These are phyloP conservation scores for Smutsia gigantea DNA, from an alignment of 2,797 vertebrate species.

Conservation along the genomic window DNA sequence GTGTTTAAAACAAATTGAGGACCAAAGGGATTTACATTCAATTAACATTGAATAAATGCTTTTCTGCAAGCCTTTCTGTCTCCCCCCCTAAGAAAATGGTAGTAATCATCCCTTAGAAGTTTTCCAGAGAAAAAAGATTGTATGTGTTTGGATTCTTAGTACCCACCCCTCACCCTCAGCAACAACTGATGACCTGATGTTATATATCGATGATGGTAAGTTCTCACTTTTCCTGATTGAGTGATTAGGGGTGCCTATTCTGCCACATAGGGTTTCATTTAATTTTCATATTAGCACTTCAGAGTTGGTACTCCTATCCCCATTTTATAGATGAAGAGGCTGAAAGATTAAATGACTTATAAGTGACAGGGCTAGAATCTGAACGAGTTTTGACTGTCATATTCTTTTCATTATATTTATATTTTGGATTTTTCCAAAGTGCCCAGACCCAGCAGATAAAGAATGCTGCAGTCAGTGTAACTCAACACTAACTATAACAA, in stretches of 20 bases:
- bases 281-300: neutral
- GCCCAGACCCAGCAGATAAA: neutral
- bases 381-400: neutral
- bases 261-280: neutral
- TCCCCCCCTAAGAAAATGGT: neutral
- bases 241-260: neutral
- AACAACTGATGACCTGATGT: neutral
- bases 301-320: neutral
- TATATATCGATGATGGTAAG: neutral
- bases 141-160: neutral
- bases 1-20: neutral
- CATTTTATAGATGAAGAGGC: slow-evolving; percentile 19
- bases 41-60: neutral
- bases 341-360: slow-evolving; percentile 37
- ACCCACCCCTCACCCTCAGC: neutral
- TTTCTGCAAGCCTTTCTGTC: neutral
- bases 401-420: neutral
- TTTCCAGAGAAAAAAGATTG: slow-evolving; percentile 7
- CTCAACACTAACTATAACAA: neutral
- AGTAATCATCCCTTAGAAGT: neutral
- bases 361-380: slow-evolving; percentile 19
- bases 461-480: neutral
- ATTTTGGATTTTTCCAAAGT: slow-evolving; percentile 7
- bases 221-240: slow-evolving; percentile 25
- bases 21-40: neutral